These are phyloP conservation scores for Chiloscyllium plagiosum DNA, from an alignment of 2,113 vertebrate genomes.

Conservation along the genomic window DNA sequence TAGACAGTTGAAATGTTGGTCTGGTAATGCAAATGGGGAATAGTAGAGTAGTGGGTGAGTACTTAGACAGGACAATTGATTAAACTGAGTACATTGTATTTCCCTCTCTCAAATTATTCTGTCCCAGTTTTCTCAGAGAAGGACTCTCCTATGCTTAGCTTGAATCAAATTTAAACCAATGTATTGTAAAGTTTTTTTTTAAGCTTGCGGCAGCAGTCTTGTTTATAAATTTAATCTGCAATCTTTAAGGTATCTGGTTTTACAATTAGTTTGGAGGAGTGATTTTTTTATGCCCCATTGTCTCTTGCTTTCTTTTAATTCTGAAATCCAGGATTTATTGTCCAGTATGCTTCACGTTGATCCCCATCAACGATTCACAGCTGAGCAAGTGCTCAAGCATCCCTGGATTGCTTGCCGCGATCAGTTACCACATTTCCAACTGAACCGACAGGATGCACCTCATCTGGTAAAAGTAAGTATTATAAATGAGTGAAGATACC, in stretches of 20 bases:
- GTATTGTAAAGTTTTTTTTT: neutral
- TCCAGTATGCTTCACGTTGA: constrained; percentile 96
- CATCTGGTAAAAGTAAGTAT: constrained; percentile 79
- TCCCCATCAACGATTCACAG: constrained; percentile 87
- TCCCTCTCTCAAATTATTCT: neutral
- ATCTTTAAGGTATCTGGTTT: neutral
- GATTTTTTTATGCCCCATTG: neutral
- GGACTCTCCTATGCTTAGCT: neutral
- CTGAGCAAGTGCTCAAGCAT: constrained; percentile 90
- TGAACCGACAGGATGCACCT: constrained; percentile 77
- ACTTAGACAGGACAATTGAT: neutral
- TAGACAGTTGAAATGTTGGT: neutral
- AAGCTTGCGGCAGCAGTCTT: neutral
- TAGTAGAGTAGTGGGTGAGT: neutral
- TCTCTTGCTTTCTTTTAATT: constrained; percentile 37
- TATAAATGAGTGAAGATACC: too few relatives aligned
- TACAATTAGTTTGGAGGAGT: neutral
- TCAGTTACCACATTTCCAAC: constrained; percentile 79
- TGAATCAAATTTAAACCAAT: neutral
- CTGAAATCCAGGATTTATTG: constrained; percentile 73
- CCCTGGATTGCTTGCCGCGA: constrained; percentile 89
- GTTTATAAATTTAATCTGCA: neutral
- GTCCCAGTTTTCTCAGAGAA: neutral
- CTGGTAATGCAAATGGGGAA: neutral
- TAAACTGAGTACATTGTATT: neutral